These are phyloP conservation scores for Agrochola macilenta DNA, from an alignment of 2,888 invertebrate genomes.

Conservation along the genomic window DNA sequence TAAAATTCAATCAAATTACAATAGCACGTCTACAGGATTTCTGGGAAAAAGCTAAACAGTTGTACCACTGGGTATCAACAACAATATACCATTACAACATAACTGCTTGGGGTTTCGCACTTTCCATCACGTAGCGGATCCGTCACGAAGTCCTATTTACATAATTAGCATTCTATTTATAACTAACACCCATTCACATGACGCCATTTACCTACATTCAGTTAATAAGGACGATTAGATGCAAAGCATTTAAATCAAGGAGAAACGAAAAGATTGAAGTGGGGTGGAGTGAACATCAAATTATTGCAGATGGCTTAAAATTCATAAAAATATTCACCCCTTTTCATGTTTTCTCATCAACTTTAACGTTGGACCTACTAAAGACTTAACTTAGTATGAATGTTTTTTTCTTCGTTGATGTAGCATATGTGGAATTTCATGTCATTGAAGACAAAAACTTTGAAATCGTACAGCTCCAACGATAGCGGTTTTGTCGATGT, in stretches of 20 bases:
- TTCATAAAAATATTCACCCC: conserved; percentile 23
- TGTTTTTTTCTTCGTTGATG: background rate
- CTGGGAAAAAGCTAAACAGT: conserved; percentile 41
- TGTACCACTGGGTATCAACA: conserved; percentile 38
- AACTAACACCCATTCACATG: conserved; percentile 57
- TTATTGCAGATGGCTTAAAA: conserved; percentile 4
- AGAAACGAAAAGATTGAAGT: conserved; percentile 19
- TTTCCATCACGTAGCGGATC: conserved; percentile 73
- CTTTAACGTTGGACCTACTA: background rate
- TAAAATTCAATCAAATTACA: conserved; percentile 31
- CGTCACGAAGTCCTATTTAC: conserved; percentile 72
- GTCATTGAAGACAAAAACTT: conserved; percentile 3
- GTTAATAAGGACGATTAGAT: conserved; percentile 58
- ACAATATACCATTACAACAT: conserved; percentile 61
- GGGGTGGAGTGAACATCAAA: background rate
- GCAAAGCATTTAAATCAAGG: conserved; percentile 17
- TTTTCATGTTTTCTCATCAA: conserved; percentile 10
- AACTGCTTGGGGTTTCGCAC: conserved; percentile 67
- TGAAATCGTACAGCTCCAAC: conserved; percentile 14
- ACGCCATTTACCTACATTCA: conserved; percentile 60
- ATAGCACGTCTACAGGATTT: conserved; percentile 25
- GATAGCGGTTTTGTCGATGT: conserved; percentile 14
- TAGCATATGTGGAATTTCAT: conserved; percentile 21
- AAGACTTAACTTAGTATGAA: background rate
- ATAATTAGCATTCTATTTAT: conserved; percentile 71